Evolutionary conservation across 2,797 vertebrate species (phyloP).

Genomic region (Melanogrammus aeglefinus): DNA sequence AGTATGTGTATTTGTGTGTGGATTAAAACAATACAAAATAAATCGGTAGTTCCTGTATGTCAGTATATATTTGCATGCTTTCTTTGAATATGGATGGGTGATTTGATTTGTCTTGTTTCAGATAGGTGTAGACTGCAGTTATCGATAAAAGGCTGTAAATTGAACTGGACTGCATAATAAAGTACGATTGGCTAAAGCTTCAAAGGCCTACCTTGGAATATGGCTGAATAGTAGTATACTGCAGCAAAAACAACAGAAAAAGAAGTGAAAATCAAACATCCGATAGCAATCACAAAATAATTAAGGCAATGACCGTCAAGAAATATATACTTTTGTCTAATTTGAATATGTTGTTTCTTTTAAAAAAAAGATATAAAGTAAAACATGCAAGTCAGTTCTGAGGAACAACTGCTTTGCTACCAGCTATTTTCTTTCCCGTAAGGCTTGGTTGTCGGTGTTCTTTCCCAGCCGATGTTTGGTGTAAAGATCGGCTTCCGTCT

Average conservation of each 20-base stretch:
- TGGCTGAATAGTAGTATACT: slow-evolving; percentile 71
- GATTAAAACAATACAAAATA: neutral
- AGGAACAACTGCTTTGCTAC: slow-evolving; percentile 64
- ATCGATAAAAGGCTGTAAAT: neutral
- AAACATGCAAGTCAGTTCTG: slow-evolving; percentile 74
- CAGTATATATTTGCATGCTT: slow-evolving; percentile 10
- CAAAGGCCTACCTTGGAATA: slow-evolving; percentile 67
- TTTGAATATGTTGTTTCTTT: slow-evolving; percentile 57
- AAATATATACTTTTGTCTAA: slow-evolving; percentile 70
- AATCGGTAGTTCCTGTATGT: slow-evolving; percentile 1
- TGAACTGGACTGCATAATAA: slow-evolving; percentile 58
- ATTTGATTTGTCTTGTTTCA: slow-evolving; percentile 27
- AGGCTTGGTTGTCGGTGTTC: slow-evolving; percentile 78
- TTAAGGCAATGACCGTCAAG: slow-evolving; percentile 71
- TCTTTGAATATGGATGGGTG: slow-evolving; percentile 7
- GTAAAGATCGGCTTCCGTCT: slow-evolving; percentile 75
- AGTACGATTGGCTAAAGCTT: slow-evolving; percentile 69
- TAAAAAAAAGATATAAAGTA: slow-evolving; percentile 58
- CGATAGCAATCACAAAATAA: slow-evolving; percentile 36
- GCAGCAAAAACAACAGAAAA: slow-evolving; percentile 41
- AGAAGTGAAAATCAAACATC: slow-evolving; percentile 40
- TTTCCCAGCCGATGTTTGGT: slow-evolving; percentile 84
- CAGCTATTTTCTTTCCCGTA: slow-evolving; percentile 71
- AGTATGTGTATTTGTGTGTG: neutral
- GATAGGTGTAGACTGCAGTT: neutral